Base-by-base conservation (phyloP, 2,113 vertebrate species). In the Phrynosoma blainvillii region DNA sequence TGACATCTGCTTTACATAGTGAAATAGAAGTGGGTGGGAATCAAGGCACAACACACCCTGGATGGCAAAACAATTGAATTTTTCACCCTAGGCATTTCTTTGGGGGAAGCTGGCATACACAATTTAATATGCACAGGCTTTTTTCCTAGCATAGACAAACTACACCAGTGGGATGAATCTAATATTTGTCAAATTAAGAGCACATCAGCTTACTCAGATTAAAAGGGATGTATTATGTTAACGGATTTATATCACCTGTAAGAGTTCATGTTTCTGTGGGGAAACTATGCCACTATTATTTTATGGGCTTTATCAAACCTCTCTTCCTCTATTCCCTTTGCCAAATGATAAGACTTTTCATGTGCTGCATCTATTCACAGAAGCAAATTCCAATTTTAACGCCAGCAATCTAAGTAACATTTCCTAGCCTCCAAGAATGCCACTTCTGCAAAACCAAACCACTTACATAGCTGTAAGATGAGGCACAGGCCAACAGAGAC, bases 401-500 rank as follows among this genome's bases (percentile, higher is more conserved):
- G 36, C 25, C 12, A 56, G 84, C 79, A 62, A 47, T 82, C 27
- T 71, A 83, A 76, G 68, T 84, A 30, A 86, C 40, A 40, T 87
- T n/a, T 42, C 32, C 30, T 87, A 74, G 56, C 56, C 27, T 66
- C 54, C 23, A 40, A 42, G 78, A 87, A 84, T 84, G 78, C 70
- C 82, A 75, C 32, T 77, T 68, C 62, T 75, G 71, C 85, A 84
- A 87, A 84, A 79, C 68, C 56, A 25, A 62, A 87, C 68, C 47
- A 70, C 59, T 84, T 74, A 77, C 86, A 81, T 84, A 80, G 70
- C 82, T 62, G 59, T 56, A 66, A 84, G 89, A 80, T 80, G 82
- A 90, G 82, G 62, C 77, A 87, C 27, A 77, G 84, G 73, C 84
- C 84, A 81, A 84, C 32, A 66, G 54, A 87, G 78, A 87, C 82